Conservation (phyloP, 1,140 invertebrate genomes). For the Oreohelix idahoensis region DNA sequence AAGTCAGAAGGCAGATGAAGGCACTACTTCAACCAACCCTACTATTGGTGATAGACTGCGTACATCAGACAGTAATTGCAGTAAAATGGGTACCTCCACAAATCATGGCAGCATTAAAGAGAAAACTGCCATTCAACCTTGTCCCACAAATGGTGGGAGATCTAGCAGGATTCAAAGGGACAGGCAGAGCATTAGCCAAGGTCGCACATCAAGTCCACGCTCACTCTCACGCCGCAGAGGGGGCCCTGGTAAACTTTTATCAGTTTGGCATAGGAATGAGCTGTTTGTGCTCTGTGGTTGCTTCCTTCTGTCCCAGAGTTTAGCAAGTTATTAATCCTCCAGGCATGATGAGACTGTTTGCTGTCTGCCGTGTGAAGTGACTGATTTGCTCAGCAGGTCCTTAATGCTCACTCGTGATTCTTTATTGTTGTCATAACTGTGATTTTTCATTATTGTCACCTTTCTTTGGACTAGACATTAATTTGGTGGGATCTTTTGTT, state of each 20-base stretch:
- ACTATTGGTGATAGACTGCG: background rate
- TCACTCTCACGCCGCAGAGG: background rate
- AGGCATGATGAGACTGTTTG: background rate
- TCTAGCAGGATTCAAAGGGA: slow-evolving; percentile 2
- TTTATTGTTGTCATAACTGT: background rate
- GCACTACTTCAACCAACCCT: background rate
- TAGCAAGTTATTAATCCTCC: background rate
- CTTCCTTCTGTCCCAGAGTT: background rate
- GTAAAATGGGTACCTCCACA: background rate
- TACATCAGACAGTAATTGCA: background rate
- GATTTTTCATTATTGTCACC: too few relatives aligned
- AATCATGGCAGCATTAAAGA: background rate
- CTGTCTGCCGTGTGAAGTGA: background rate
- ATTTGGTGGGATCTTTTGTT: too few relatives aligned
- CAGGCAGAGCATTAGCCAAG: slow-evolving; percentile 7
- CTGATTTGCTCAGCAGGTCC: background rate
- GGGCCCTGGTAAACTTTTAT: slow-evolving; percentile 1
- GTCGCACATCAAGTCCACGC: background rate
- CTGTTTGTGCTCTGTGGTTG: background rate
- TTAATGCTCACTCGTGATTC: background rate
- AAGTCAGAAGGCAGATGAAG: background rate
- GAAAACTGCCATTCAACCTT: background rate
- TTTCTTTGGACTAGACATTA: too few relatives aligned
- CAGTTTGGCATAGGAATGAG: background rate
- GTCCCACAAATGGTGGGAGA: background rate